These are phyloP conservation scores for Bombus soroeensis DNA, from an alignment of 1,140 invertebrate genomes.

Conservation along the genomic window DNA sequence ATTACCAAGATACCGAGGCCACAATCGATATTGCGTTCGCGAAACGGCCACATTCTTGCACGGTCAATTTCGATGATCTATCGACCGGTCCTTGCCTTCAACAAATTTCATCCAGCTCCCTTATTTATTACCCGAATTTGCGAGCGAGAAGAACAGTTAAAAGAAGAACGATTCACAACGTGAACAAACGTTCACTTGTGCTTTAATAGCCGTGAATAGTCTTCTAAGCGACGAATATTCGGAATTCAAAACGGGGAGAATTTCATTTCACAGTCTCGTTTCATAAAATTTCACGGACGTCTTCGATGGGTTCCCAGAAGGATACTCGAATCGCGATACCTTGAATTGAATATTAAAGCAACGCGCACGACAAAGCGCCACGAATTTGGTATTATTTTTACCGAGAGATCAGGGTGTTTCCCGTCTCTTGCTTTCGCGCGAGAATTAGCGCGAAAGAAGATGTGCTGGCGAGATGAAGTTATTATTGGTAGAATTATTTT, in stretches of 20 bases:
- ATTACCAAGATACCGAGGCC: background rate
- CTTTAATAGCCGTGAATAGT: background rate
- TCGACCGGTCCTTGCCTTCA: background rate
- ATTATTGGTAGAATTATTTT: constrained; percentile 65
- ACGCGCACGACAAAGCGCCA: background rate
- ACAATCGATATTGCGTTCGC: constrained; percentile 53
- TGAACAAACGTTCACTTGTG: background rate
- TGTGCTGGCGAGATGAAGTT: constrained; percentile 37
- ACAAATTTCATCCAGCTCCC: background rate
- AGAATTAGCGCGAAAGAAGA: constrained; percentile 9
- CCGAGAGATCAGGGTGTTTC: no score
- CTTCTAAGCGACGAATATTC: background rate
- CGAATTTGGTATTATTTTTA: background rate
- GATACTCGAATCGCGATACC: background rate
- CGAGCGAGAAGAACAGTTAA: background rate
- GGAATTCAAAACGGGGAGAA: background rate
- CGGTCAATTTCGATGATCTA: constrained; percentile 50
- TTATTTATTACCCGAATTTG: background rate
- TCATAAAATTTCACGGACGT: background rate
- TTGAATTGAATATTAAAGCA: constrained; percentile 4
- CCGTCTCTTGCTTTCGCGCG: background rate
- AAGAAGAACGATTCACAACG: background rate
- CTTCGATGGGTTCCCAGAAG: background rate
- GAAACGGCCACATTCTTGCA: constrained; percentile 7
- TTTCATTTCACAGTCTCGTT: background rate